Evolutionary conservation across 2,113 vertebrate species (phyloP), one percentile per base, ranked within the genome.

Genomic region (Falcunculus frontatus): DNA sequence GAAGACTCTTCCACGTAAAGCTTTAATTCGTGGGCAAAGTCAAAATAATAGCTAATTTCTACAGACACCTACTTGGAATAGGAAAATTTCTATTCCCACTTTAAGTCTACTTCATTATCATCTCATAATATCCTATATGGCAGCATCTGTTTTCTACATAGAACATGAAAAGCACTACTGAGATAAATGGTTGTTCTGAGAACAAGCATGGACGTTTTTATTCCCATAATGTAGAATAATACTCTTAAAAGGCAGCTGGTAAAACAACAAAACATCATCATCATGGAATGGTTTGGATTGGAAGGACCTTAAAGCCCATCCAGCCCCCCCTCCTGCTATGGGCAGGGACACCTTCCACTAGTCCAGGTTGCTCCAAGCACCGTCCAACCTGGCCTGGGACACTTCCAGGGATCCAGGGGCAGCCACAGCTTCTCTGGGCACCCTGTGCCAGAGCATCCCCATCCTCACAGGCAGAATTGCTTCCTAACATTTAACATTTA

Each of bases 331-430:
- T 14, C 6, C 29, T 67, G 46, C 13, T 29, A 18, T 22, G 46
- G 37, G 13, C 33, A 67, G 16, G 37, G 29, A 59, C 33, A 39
- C 16, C 9, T 67, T 3, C 52, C 69, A 32, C 16, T 4, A 1
- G 0, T 25, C 78, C 62, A 75, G 39, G 1, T 0, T 26, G 33
- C 9, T 67, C 23, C 60, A 57, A 37, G 32, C 26, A 11, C 32
- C 0, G 0, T 42, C 35, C 50, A 67, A 0, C 11, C 53, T n/a
- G 46, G 29, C 29, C 55, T 60, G 4, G 53, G 53, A n/a, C 39
- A 60, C 17, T 47, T 0, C 7, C 62, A 68, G n/a, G 62, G 69
- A 47, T 46, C 23, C 47, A 63, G 25, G 46, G 29, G 19, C 69
- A 67, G 39, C 46, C 77, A 52, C 77, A 82, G 57, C 67, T 56